Evolutionary conservation across 2,797 vertebrate genomes (phyloP), one percentile per base, ranked within the genome.

Genomic region (Poliocrania exsul): DNA sequence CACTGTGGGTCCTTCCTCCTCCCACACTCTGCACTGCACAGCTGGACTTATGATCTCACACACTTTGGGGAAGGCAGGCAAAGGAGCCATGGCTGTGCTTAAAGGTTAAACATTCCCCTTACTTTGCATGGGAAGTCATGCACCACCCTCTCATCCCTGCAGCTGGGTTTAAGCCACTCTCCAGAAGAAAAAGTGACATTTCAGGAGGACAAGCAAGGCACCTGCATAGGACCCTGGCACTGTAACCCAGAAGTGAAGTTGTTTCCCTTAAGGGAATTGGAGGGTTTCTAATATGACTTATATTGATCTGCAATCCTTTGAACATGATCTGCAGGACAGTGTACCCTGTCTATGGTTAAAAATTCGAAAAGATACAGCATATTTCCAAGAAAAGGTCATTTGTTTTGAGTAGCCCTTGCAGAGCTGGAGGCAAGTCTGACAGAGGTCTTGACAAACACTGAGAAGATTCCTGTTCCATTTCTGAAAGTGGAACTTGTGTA

Each of bases 261-360:
- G 71, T 60, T 74, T 85, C 19, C 26, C 19, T 1, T 1, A 2
- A 58, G 31, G 47, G 42, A 73, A 74, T 12, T 6, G 29, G 18
- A 56, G 15, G 18, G 7, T 57, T 81, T 89, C 57, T 33, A 1
- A 10, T 20, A 58, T 4, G 38, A 24, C 23, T 86, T 53, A 10
- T n/a, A 21, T 53, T 0, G 0, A 66, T 74, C 28, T 13, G 0
- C 21, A 77, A 31, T 51, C 12, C 3, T 74, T n/a, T 58, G 58
- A 92, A 86, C 2, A 12, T 12, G 47, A 25, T 50, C 46, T 71
- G 38, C 25, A 62, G 58, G 21, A 38, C 11, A n/a, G 11, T 51
- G 16, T 65, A 75, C 24, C 6, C 16, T 28, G 6, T 3, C n/a
- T 40, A 5, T 26, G 10, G 42, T 73, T 72, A 51, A 62, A 86